A percentile compares a stretch with the other conserved stretches of the same genome.
Conservation (phyloP, 2,888 invertebrate genomes). For the Ophioninae sp. region DNA sequence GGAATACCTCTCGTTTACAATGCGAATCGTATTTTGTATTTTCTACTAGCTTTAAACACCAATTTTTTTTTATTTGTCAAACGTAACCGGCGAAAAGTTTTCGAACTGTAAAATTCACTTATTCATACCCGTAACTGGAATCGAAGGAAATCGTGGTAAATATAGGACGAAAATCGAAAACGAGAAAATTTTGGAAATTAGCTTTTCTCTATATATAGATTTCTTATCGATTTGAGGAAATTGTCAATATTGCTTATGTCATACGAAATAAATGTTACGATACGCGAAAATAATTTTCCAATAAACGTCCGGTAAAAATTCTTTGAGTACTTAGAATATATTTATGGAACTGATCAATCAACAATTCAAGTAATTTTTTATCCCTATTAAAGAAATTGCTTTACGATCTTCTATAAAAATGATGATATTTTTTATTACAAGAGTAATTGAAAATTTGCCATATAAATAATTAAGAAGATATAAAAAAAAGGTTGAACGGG, state of each 20-base stretch:
- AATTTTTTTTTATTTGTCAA: neutral
- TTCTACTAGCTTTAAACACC: no score
- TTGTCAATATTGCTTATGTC: neutral
- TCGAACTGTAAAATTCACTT: neutral
- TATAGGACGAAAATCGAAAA: neutral
- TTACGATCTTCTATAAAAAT: neutral
- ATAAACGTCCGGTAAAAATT: neutral
- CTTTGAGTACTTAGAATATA: neutral
- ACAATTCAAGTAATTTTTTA: neutral
- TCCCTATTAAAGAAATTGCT: neutral
- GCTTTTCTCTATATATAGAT: neutral
- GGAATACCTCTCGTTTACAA: conserved; percentile 49
- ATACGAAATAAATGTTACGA: neutral
- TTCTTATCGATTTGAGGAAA: neutral
- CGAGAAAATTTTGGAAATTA: neutral
- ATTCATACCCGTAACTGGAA: neutral
- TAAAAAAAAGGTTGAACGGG: neutral
- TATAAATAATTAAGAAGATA: neutral
- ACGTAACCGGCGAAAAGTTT: neutral
- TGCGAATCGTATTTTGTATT: conserved; percentile 13
- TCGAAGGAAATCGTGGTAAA: no score
- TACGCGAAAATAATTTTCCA: neutral
- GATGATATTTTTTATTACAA: neutral
- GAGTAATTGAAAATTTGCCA: neutral
- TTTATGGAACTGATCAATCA: neutral